Percentiles rank a stretch among this genome's conserved stretches.
Evolutionary conservation across 2,113 vertebrate species (phyloP).

Genomic region (Channa maculata): DNA sequence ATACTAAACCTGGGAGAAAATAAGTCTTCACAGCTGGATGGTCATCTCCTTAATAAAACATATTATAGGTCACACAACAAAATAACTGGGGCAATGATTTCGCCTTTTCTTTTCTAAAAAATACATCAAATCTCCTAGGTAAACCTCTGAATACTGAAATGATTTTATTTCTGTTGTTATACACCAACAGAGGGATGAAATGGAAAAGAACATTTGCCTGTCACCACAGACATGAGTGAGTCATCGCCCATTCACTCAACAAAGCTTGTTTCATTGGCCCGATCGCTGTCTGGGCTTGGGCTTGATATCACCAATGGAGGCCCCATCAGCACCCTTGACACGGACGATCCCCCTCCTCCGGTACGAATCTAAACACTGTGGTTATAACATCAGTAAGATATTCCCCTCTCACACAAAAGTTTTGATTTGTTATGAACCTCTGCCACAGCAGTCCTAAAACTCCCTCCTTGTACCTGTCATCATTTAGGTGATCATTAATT

Average conservation of each 20-base stretch:
- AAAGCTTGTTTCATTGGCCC: slow-evolving; percentile 85
- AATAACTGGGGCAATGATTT: no score
- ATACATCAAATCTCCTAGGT: no score
- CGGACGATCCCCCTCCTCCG: slow-evolving; percentile 43
- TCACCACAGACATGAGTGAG: slow-evolving; percentile 76
- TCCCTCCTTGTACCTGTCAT: neutral
- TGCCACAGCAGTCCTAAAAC: slow-evolving; percentile 2
- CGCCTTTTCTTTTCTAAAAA: no score
- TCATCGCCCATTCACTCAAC: slow-evolving; percentile 73
- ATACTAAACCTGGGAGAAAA: no score
- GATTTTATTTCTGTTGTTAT: slow-evolving; percentile 7
- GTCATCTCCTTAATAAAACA: no score
- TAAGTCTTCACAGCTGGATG: no score
- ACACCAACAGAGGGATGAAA: slow-evolving; percentile 78
- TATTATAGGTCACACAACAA: no score
- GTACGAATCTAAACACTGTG: slow-evolving; percentile 41
- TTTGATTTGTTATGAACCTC: neutral
- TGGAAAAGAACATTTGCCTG: slow-evolving; percentile 72
- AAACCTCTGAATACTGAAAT: no score
- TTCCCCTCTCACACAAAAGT: neutral
- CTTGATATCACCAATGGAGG: slow-evolving; percentile 63
- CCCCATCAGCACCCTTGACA: slow-evolving; percentile 33
- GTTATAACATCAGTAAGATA: neutral
- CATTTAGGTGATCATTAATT: neutral
- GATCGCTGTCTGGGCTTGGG: slow-evolving; percentile 65